These are phyloP conservation scores for Rhinopomastus cyanomelas DNA, from an alignment of 2,113 vertebrate species.

Conservation along the genomic window DNA sequence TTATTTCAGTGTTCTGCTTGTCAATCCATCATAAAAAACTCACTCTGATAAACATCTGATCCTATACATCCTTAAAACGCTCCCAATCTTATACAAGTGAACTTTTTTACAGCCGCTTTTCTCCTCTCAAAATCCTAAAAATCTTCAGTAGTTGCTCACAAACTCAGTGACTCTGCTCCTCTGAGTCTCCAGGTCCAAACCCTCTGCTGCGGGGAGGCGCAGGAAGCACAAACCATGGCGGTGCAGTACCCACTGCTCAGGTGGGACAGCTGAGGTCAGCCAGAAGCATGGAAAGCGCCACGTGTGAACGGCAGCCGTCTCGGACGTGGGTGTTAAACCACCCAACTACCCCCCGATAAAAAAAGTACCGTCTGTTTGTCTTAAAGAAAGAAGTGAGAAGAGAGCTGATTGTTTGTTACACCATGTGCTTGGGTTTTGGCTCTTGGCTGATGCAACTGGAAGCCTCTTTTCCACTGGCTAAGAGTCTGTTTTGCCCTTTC, in stretches of 20 bases:
- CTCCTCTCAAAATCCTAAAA: neutral
- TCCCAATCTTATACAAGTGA: neutral
- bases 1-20: neutral
- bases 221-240: rapidly evolving
- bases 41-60: neutral
- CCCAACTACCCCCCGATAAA: neutral
- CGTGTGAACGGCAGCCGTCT: neutral
- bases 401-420: neutral
- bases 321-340: neutral
- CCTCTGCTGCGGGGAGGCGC: neutral
- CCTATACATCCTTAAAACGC: neutral
- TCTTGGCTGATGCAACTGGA: constrained; percentile 9
- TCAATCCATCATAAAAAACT: neutral
- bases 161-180: neutral
- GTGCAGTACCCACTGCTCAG: neutral
- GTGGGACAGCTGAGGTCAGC: neutral
- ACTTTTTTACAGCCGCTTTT: neutral
- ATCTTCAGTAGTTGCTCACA: neutral
- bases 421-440: neutral
- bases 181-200: neutral
- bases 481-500: constrained; percentile 13
- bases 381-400: neutral
- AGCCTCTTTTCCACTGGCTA: constrained; percentile 32
- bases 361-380: neutral
- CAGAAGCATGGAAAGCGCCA: neutral